Evolutionary conservation across 2,113 vertebrate genomes (phyloP).

Genomic region (Python bivittatus): DNA sequence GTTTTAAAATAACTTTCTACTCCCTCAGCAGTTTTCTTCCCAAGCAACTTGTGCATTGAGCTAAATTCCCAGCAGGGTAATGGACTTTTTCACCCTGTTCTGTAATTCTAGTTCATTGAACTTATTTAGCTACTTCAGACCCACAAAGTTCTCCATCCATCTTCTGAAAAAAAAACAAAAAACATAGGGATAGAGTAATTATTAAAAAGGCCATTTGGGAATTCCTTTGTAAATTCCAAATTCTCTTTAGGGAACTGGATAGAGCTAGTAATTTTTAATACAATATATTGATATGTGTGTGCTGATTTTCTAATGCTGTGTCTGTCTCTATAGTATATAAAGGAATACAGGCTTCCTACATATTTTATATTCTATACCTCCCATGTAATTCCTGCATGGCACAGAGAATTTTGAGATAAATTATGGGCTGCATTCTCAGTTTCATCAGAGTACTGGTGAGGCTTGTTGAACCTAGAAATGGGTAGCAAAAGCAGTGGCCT

Average conservation of each 20-base stretch:
- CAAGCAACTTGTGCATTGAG: not conserved
- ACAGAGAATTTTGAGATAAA: not conserved
- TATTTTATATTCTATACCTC: not conserved
- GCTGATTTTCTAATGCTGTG: not conserved
- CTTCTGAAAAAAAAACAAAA: not conserved
- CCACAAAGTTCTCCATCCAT: not conserved
- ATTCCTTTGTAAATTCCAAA: constrained; percentile 34
- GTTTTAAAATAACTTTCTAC: constrained; percentile 38
- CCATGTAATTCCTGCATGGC: not conserved
- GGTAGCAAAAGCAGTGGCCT: not conserved
- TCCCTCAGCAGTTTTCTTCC: constrained; percentile 1
- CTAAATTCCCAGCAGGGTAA: not conserved
- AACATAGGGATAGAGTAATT: constrained; percentile 40
- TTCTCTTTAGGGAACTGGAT: constrained; percentile 8
- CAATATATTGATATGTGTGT: not conserved
- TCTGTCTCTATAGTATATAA: not conserved
- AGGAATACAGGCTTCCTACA: not conserved
- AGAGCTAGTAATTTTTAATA: not conserved
- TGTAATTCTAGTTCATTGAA: not conserved
- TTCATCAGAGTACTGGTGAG: not conserved
- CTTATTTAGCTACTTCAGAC: constrained; percentile 24
- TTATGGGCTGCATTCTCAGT: not conserved
- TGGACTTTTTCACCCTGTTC: not conserved
- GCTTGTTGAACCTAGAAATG: not conserved
- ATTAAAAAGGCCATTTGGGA: constrained; percentile 17